Conservation (phyloP, 2,113 vertebrate genomes). For the Colossoma macropomum region DNA sequence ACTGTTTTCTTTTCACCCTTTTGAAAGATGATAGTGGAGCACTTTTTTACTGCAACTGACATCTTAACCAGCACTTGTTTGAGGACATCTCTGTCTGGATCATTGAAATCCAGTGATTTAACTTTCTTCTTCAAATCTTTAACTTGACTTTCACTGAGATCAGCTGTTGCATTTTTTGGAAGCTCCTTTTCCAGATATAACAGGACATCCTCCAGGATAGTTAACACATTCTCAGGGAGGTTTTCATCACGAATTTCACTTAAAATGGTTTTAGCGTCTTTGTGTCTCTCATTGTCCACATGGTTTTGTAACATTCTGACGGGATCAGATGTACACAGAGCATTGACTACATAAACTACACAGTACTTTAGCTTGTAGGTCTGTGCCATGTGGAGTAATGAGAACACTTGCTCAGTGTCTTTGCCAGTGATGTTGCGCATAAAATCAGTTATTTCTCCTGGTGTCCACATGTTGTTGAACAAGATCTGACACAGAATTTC, state of each 20-base stretch:
- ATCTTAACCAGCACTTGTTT: slow-evolving; percentile 35
- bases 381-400: slow-evolving; percentile 27
- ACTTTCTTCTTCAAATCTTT: slow-evolving; percentile 16
- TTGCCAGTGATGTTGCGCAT: background rate
- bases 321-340: background rate
- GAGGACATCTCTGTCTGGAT: slow-evolving; percentile 37
- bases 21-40: slow-evolving; percentile 29
- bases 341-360: background rate
- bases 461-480: slow-evolving; percentile 16
- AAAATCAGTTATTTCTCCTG: background rate
- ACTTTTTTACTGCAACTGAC: slow-evolving; percentile 43
- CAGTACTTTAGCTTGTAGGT: slow-evolving; percentile 19
- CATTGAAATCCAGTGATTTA: slow-evolving; percentile 41
- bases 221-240: slow-evolving; percentile 9
- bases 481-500: slow-evolving; percentile 24
- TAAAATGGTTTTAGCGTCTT: slow-evolving; percentile 3
- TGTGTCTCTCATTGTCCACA: background rate
- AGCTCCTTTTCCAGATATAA: background rate
- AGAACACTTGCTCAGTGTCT: slow-evolving; percentile 5
- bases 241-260: background rate
- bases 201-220: slow-evolving; percentile 16
- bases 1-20: slow-evolving; percentile 29
- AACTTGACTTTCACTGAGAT: background rate
- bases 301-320: background rate
- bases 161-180: background rate